Evolutionary conservation across 2,113 vertebrate species (phyloP).

Genomic region (Xyrauchen texanus): DNA sequence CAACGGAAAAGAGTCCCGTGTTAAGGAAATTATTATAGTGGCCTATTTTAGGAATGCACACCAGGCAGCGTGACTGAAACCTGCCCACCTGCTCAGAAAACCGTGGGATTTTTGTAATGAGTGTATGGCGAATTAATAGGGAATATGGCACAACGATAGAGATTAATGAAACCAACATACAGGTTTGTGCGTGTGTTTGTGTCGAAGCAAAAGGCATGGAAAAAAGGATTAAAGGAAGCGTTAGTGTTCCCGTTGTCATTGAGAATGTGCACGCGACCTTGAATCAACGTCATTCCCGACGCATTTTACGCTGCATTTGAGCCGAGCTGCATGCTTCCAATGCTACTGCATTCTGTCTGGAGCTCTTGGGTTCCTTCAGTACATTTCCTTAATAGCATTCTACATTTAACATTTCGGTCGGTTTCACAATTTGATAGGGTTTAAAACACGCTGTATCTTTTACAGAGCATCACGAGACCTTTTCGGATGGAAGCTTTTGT

Average conservation of each 20-base stretch:
- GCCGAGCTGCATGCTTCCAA: background rate
- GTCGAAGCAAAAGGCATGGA: background rate
- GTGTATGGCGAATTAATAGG: background rate
- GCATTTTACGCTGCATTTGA: conserved; percentile 62
- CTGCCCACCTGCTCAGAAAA: no score
- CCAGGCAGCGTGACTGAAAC: background rate
- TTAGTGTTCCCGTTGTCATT: conserved; percentile 65
- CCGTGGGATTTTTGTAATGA: background rate
- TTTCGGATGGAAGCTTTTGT: background rate
- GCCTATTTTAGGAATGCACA: conserved; percentile 16
- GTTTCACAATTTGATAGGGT: background rate
- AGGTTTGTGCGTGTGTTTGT: background rate
- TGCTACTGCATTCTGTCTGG: conserved; percentile 52
- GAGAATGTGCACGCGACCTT: conserved; percentile 71
- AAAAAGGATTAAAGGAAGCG: conserved; percentile 44
- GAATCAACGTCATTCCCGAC: conserved; percentile 73
- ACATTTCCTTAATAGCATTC: background rate
- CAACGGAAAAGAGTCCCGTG: conserved; percentile 46
- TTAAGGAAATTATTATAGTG: conserved; percentile 22
- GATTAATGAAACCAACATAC: no score
- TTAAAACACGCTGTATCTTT: background rate
- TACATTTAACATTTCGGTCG: background rate
- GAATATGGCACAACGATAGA: no score
- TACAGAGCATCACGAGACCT: background rate
- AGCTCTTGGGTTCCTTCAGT: background rate